Base-by-base conservation (phyloP, 2,888 invertebrate genomes). In the Drosophila niveifrons region DNA sequence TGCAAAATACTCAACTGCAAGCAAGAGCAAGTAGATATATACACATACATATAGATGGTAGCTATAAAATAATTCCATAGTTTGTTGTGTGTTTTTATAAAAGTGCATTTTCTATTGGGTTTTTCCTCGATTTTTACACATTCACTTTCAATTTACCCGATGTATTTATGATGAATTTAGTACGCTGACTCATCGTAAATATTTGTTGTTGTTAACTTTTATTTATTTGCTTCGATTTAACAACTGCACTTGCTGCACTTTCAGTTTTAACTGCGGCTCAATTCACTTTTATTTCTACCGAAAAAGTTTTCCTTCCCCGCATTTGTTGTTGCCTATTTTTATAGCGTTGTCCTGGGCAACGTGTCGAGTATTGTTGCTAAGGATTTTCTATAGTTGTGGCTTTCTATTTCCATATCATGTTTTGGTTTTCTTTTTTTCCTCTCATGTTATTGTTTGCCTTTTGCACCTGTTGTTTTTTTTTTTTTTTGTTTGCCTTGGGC, bases 161-260 rank as follows among this genome's bases (percentile, higher is more conserved):
- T 58, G 93, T 93, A 79, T 92, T 92, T 72, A 92, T 82, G 59
- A 92, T 92, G 72, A 93, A 92, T 82, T 92, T 92, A 2, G 80
- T 82, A 78, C 90, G 82, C 55, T 89, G 89, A 66, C 58, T 86
- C 85, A 86, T 72, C 47, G 46, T 57, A 10, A n/a, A 31, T 43
- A 11, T 31, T 2, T 1, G 8, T 48, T 1, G 8, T 48, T n/a
- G 23, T 23, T 39, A 9, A n/a, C 34, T 46, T 8, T 13, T 41
- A 29, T 52, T 46, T 44, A 23, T 51, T 64, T 59, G 18, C 0
- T 3, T 41, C 39, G 39, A 41, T 41, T 41, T 46, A 23, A 17
- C n/a, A 50, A 31, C 13, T 23, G n/a, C 29, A 62, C 47, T 51
- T 41, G 59, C 51, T 65, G 78, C 68, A 87, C 82, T 89, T 87